These are phyloP conservation scores for Forbesichthys agassizii DNA, from an alignment of 2,113 vertebrate species.

Conservation along the genomic window DNA sequence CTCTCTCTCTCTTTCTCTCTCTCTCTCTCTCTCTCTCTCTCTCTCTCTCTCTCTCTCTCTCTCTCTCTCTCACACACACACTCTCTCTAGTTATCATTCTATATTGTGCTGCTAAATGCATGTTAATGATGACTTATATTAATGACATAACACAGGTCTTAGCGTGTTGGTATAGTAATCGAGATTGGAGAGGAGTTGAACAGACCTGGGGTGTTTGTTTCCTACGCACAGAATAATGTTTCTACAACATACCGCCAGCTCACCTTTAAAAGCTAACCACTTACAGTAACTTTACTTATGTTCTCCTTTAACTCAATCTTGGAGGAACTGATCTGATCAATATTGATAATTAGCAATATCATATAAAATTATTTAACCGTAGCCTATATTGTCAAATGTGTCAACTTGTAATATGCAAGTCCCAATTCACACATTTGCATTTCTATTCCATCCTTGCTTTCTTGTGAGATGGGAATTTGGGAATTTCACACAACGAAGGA, in stretches of 20 bases:
- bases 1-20: too few relatives aligned
- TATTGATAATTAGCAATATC: slow-evolving; percentile 32
- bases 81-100: not conserved
- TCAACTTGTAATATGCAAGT: too few relatives aligned
- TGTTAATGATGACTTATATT: not conserved
- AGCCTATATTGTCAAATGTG: too few relatives aligned
- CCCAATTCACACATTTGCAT: too few relatives aligned
- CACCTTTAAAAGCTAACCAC: slow-evolving; percentile 2
- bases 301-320: not conserved
- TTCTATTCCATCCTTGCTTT: not conserved
- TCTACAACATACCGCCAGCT: not conserved
- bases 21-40: not conserved
- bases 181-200: not conserved
- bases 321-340: not conserved
- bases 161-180: not conserved
- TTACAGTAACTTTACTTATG: too few relatives aligned
- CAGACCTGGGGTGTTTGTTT: too few relatives aligned
- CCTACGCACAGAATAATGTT: too few relatives aligned
- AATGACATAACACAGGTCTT: not conserved
- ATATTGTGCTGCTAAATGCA: not conserved
- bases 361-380: not conserved
- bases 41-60: slow-evolving; percentile 16
- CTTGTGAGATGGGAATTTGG: slow-evolving; percentile 25
- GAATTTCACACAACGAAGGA: slow-evolving; percentile 47
- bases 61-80: not conserved